phyloP scores from a whole-genome alignment of 2,888 invertebrate species.

The Prosapia bicincta region DNA sequence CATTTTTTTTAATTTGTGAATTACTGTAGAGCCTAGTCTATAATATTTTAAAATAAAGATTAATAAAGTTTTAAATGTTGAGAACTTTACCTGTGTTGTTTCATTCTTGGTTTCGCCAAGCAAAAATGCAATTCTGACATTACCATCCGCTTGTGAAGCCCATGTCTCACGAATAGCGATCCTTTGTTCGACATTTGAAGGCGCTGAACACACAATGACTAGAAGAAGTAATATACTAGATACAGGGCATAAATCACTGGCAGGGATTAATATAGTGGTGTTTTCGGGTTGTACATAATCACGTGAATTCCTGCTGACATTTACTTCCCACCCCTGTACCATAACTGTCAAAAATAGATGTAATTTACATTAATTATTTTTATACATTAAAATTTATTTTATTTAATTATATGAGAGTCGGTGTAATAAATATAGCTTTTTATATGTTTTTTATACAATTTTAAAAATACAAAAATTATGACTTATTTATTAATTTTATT shows the following conservation, averaged over 20 bases:
- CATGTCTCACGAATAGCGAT: constrained; percentile 67
- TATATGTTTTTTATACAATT: too few species aligned
- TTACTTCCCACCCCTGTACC: constrained; percentile 64
- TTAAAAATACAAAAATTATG: too few species aligned
- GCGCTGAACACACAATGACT: constrained; percentile 72
- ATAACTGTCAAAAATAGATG: constrained; percentile 34
- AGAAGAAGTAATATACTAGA: constrained; percentile 55
- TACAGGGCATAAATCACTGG: constrained; percentile 36
- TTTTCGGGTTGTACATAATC: constrained; percentile 68
- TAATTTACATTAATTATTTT: too few species aligned
- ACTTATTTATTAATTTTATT: too few species aligned
- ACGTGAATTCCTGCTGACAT: constrained; percentile 67
- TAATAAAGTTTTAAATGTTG: too few species aligned
- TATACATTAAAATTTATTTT: too few species aligned
- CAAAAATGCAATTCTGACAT: constrained; percentile 51
- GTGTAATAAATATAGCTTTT: too few species aligned
- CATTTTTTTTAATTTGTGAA: too few species aligned
- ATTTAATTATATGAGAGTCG: too few species aligned
- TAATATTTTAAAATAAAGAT: too few species aligned
- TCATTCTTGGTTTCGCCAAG: constrained; percentile 58
- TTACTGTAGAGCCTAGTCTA: too few species aligned
- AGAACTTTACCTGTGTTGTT: constrained; percentile 54
- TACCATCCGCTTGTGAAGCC: constrained; percentile 49
- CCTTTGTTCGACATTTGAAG: constrained; percentile 63
- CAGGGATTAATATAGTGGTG: constrained; percentile 59